These are phyloP conservation scores for Drosophila birchii DNA, from an alignment of 2,888 invertebrate genomes.

Conservation along the genomic window DNA sequence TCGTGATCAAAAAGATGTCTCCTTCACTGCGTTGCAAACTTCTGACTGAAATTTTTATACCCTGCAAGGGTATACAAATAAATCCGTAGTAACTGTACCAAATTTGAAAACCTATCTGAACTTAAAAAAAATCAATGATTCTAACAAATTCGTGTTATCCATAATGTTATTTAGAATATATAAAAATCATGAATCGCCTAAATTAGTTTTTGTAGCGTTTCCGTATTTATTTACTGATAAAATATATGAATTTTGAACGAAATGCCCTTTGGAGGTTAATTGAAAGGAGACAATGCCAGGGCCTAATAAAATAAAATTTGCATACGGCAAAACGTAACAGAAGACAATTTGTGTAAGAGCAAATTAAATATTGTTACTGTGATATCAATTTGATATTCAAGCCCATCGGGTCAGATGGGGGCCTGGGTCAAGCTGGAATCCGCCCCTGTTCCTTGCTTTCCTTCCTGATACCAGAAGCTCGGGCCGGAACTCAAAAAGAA, in stretches of 20 bases:
- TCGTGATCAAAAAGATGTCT: too few relatives aligned
- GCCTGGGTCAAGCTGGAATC: conserved; percentile 19
- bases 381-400: conserved; percentile 72
- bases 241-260: conserved; percentile 42
- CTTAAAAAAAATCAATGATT: too few relatives aligned
- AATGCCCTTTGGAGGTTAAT: conserved; percentile 24
- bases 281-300: neutral
- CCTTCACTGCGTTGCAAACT: too few relatives aligned
- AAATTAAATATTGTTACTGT: conserved; percentile 78
- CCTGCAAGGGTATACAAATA: too few relatives aligned
- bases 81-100: too few relatives aligned
- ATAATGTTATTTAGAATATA: too few relatives aligned
- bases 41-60: too few relatives aligned
- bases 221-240: conserved; percentile 39
- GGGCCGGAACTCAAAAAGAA: conserved; percentile 48
- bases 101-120: too few relatives aligned
- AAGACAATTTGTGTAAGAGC: conserved; percentile 72
- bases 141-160: too few relatives aligned
- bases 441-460: neutral
- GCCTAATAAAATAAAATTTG: conserved; percentile 44
- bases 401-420: conserved; percentile 34
- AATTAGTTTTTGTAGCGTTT: too few relatives aligned
- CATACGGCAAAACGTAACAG: conserved; percentile 61
- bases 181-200: too few relatives aligned
- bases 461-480: neutral